These are phyloP conservation scores for Columbina picui DNA, from an alignment of 2,113 vertebrate species.

Conservation along the genomic window DNA sequence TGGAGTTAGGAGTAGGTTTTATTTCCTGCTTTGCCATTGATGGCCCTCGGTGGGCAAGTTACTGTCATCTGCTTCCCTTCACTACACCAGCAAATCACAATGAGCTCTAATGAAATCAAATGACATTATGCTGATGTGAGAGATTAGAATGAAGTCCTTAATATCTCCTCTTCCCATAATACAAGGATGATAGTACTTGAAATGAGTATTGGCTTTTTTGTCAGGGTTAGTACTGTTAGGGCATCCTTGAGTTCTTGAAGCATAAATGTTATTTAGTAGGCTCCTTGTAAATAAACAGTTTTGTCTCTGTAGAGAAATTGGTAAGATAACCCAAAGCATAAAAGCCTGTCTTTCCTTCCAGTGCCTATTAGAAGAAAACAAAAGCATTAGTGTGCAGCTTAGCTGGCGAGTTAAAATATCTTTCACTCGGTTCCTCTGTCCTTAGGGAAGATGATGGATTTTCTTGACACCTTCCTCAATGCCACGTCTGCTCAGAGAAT, in stretches of 20 bases:
- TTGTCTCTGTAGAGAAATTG: constrained; percentile 41
- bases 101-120: constrained; percentile 45
- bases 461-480: constrained; percentile 24
- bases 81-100: constrained; percentile 7
- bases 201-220: background rate
- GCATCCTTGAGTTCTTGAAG: background rate
- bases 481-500: background rate
- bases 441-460: background rate
- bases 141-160: background rate
- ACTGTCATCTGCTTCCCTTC: constrained; percentile 7
- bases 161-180: background rate
- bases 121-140: background rate
- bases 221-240: background rate
- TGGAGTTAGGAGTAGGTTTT: fast-evolving
- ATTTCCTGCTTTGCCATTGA: background rate
- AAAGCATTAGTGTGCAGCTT: background rate
- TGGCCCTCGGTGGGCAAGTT: background rate
- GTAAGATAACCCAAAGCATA: background rate
- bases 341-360: constrained; percentile 13
- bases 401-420: background rate
- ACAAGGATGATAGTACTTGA: background rate
- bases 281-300: constrained; percentile 55
- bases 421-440: background rate
- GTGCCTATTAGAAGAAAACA: background rate
- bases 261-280: background rate